Evolutionary conservation across 2,888 invertebrate genomes (phyloP).

Genomic region (Morpho achilles): DNA sequence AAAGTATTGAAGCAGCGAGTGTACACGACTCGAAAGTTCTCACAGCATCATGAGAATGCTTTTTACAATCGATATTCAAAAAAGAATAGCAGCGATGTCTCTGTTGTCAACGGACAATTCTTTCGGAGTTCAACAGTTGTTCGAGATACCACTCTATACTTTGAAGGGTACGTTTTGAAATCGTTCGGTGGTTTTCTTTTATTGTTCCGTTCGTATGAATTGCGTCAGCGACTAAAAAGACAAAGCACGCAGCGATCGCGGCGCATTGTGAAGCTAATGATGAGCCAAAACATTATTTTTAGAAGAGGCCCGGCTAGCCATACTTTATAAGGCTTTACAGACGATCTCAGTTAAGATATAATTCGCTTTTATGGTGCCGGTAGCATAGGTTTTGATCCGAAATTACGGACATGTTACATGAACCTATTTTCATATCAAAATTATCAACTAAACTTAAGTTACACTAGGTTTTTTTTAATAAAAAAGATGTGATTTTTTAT

Average conservation of each 20-base stretch:
- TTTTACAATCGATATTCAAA: conserved; percentile 77
- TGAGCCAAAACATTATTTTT: conserved; percentile 76
- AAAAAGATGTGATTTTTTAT: too few species aligned
- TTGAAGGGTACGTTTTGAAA: conserved; percentile 31
- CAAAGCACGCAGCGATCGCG: conserved; percentile 68
- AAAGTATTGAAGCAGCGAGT: conserved; percentile 63
- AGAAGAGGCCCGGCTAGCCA: conserved; percentile 41
- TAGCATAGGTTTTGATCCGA: conserved; percentile 37
- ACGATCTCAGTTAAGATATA: conserved; percentile 50
- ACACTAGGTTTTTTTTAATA: too few species aligned
- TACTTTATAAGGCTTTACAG: conserved; percentile 53
- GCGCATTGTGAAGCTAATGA: conserved; percentile 66
- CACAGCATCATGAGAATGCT: conserved; percentile 74
- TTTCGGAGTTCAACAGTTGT: conserved; percentile 58
- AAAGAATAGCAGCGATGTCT: conserved; percentile 75
- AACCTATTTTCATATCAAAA: background rate
- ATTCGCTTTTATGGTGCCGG: conserved; percentile 61
- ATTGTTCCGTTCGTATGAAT: conserved; percentile 69
- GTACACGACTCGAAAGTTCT: conserved; percentile 63
- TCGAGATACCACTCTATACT: conserved; percentile 35
- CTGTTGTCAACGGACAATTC: conserved; percentile 77
- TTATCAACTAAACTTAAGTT: too few species aligned
- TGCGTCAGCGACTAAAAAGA: conserved; percentile 77
- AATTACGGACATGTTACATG: conserved; percentile 4
- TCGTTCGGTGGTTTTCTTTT: conserved; percentile 36